These are phyloP conservation scores for Nothocercus nigrocapillus DNA, from an alignment of 2,113 vertebrate genomes.

Conservation along the genomic window DNA sequence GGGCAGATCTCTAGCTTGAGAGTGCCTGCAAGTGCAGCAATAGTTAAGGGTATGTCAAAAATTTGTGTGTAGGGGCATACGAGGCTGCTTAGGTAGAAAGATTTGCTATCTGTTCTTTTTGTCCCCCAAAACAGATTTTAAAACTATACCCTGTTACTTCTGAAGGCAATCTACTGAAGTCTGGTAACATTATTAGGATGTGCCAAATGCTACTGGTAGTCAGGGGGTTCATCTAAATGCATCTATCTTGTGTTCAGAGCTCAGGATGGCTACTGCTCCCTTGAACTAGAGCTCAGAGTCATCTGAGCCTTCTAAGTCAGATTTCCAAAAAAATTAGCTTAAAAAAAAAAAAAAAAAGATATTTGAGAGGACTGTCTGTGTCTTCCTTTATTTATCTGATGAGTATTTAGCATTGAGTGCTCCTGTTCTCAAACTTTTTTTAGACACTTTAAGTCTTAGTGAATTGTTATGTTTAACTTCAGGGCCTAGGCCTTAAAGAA, in stretches of 20 bases:
- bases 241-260: neutral
- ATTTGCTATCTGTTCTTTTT: neutral
- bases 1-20: conserved; percentile 57
- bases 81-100: neutral
- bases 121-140: neutral
- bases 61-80: neutral
- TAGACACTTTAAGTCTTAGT: neutral
- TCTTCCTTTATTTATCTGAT: neutral
- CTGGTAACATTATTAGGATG: neutral
- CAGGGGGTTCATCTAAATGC: neutral
- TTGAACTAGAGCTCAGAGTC: neutral
- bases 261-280: neutral
- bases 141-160: neutral
- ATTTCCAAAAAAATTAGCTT: neutral
- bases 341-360: neutral
- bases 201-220: neutral
- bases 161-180: neutral
- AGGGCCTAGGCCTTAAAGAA: neutral
- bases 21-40: conserved; percentile 26
- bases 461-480: neutral
- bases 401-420: neutral
- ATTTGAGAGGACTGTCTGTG: neutral
- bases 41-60: neutral
- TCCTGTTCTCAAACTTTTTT: neutral
- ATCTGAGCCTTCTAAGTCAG: neutral